Evolutionary conservation across 2,797 vertebrate species (phyloP).

Genomic region (Artibeus jamaicensis): DNA sequence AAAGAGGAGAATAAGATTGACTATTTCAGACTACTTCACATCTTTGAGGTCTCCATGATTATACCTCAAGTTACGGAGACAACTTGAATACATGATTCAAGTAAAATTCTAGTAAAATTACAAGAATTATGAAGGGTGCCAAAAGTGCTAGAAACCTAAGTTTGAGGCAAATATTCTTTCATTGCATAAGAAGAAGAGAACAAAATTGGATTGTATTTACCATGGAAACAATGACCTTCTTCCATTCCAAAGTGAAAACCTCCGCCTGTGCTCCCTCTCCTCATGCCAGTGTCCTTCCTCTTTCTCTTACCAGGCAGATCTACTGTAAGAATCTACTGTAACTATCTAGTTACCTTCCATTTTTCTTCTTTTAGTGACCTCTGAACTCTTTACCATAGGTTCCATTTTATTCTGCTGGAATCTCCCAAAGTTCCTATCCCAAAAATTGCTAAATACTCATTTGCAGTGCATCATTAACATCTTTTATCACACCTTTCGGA

Average conservation of each 20-base stretch:
- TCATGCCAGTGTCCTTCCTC: neutral
- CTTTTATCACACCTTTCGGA: neutral
- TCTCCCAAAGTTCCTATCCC: neutral
- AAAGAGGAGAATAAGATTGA: neutral
- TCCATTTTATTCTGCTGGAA: neutral
- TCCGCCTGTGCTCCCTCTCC: neutral
- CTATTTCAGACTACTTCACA: neutral
- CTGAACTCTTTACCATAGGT: neutral
- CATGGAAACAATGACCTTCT: neutral
- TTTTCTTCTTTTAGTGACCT: neutral
- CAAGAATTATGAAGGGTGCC: neutral
- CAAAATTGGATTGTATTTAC: neutral
- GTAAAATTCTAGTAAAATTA: neutral
- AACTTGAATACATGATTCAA: neutral
- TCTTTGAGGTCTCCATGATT: neutral
- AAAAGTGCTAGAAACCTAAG: neutral
- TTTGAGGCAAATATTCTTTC: neutral
- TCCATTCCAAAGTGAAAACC: neutral
- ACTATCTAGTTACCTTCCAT: too few species aligned
- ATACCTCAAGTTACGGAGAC: neutral
- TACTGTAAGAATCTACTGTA: too few species aligned
- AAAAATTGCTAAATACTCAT: neutral
- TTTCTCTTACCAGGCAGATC: neutral
- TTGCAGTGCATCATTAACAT: neutral
- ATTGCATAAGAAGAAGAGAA: neutral